These are phyloP conservation scores for Poeciliopsis turrubarensis DNA, from an alignment of 2,113 vertebrate species.

Conservation along the genomic window DNA sequence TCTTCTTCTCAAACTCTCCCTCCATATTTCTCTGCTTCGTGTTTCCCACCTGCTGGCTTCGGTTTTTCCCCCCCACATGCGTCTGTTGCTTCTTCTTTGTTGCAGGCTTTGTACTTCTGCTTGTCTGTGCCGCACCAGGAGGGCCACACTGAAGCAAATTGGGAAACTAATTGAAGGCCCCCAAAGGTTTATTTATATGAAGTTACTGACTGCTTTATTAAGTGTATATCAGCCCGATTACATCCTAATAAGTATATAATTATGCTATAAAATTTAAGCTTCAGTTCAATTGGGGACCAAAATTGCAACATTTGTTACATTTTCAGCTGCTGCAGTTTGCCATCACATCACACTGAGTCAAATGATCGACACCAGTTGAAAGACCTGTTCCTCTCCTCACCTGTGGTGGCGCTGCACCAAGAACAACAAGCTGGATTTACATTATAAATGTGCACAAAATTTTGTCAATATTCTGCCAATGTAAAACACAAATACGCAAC, in stretches of 20 bases:
- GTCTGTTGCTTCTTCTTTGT: conserved; percentile 2
- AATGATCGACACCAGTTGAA: too few relatives aligned
- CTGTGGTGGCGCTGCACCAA: too few relatives aligned
- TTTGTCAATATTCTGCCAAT: too few relatives aligned
- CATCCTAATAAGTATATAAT: neutral
- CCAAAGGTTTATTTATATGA: neutral
- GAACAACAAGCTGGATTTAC: too few relatives aligned
- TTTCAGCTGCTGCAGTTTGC: too few relatives aligned
- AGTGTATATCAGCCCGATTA: neutral
- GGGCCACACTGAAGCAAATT: neutral
- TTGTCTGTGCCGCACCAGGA: conserved; percentile 6
- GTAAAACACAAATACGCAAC: too few relatives aligned
- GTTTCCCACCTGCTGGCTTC: conserved; percentile 29
- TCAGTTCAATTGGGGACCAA: too few relatives aligned
- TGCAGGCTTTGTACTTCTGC: neutral
- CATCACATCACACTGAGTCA: too few relatives aligned
- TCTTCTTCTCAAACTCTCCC: conserved; percentile 17
- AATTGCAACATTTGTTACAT: too few relatives aligned
- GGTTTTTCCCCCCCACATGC: neutral
- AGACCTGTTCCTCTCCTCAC: too few relatives aligned
- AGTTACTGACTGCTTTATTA: neutral
- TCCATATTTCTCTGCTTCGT: conserved; percentile 6
- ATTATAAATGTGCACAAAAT: too few relatives aligned
- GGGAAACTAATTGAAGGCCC: neutral
- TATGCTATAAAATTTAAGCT: neutral